Evolutionary conservation across 2,113 vertebrate species (phyloP).

Genomic region (Lipophrys pholis): DNA sequence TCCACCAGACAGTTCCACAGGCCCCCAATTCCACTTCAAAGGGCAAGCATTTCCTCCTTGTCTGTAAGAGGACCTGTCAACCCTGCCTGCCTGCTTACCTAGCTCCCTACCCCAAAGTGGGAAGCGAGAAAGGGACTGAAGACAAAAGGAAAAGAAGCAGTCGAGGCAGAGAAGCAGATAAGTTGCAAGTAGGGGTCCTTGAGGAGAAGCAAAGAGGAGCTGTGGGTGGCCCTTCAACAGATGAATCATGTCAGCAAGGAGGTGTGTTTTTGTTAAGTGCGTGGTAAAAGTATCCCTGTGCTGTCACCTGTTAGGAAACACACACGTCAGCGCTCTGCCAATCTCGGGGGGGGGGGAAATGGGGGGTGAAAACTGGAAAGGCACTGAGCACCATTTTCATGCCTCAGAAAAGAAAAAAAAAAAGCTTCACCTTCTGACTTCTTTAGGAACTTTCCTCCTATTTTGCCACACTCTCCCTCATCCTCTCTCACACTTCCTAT

Average conservation of each 20-base stretch:
- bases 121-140: slow-evolving; percentile 3
- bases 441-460: slow-evolving; percentile 69
- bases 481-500: slow-evolving; percentile 35
- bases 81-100: slow-evolving; percentile 39
- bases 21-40: slow-evolving; percentile 84
- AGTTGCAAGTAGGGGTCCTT: slow-evolving; percentile 37
- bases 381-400: slow-evolving; percentile 55
- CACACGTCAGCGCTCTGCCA: slow-evolving; percentile 57
- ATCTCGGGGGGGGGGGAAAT: slow-evolving; percentile 35
- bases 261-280: slow-evolving; percentile 58
- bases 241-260: slow-evolving; percentile 58
- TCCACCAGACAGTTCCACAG: slow-evolving; percentile 77
- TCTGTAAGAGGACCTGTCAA: slow-evolving; percentile 81
- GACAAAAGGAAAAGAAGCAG: slow-evolving; percentile 35
- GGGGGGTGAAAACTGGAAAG: slow-evolving; percentile 25
- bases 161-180: slow-evolving; percentile 27
- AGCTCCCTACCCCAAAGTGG: slow-evolving; percentile 46
- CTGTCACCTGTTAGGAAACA: slow-evolving; percentile 29
- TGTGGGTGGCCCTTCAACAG: slow-evolving; percentile 67
- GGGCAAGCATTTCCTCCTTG: slow-evolving; percentile 75
- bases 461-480: slow-evolving; percentile 43
- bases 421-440: slow-evolving; percentile 72
- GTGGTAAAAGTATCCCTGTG: slow-evolving; percentile 56
- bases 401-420: slow-evolving; percentile 43
- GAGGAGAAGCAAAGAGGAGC: slow-evolving; percentile 51